Conservation (phyloP, 2,113 vertebrate genomes). For the Forbesichthys agassizii region DNA sequence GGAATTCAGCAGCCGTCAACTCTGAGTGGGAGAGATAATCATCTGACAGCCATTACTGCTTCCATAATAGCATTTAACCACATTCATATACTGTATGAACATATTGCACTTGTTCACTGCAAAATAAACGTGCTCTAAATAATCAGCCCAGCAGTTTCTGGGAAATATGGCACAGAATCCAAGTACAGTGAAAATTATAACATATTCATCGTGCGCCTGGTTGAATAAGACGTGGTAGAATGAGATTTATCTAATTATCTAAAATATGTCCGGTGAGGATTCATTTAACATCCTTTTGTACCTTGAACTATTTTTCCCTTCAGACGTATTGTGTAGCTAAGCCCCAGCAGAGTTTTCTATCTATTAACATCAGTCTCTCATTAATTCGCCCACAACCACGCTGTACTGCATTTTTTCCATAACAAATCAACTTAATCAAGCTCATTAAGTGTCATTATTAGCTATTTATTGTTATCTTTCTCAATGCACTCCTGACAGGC, state of each 20-base stretch:
- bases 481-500: slow-evolving; percentile 71
- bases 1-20: slow-evolving; percentile 71
- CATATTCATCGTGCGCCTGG: slow-evolving; percentile 69
- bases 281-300: slow-evolving; percentile 76
- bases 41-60: slow-evolving; percentile 74
- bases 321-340: slow-evolving; percentile 75
- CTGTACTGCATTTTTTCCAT: slow-evolving; percentile 74
- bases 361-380: slow-evolving; percentile 78
- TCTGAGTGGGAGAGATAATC: slow-evolving; percentile 74
- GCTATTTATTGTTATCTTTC: slow-evolving; percentile 79
- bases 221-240: slow-evolving; percentile 63
- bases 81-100: slow-evolving; percentile 75
- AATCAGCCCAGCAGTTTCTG: slow-evolving; percentile 48
- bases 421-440: slow-evolving; percentile 80
- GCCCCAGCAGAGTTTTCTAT: slow-evolving; percentile 74
- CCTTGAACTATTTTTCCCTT: slow-evolving; percentile 65
- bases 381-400: slow-evolving; percentile 71
- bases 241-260: slow-evolving; percentile 79
- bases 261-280: slow-evolving; percentile 75
- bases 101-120: slow-evolving; percentile 59
- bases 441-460: slow-evolving; percentile 81
- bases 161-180: slow-evolving; percentile 38
- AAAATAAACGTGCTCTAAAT: slow-evolving; percentile 52
- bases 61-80: slow-evolving; percentile 73
- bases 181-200: slow-evolving; percentile 43